A percentile compares a stretch with the other conserved stretches of the same genome.
phyloP scores from a whole-genome alignment of 2,113 vertebrate genomes.

The Charina bottae region DNA sequence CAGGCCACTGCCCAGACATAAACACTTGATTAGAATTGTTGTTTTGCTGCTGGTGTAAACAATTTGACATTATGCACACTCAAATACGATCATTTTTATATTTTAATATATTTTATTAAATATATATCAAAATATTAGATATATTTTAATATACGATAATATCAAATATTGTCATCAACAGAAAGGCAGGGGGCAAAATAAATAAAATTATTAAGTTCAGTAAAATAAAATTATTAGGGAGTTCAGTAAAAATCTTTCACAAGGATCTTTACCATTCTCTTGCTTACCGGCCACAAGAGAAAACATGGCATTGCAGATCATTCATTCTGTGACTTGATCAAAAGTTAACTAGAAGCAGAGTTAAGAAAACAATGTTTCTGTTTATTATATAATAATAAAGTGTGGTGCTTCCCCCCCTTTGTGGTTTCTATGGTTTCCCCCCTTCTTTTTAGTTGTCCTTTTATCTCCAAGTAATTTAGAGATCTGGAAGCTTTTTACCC shows the following conservation, averaged over 20 bases:
- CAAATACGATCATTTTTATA: background rate
- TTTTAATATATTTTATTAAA: background rate
- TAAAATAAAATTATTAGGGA: background rate
- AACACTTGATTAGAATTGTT: background rate
- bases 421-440: background rate
- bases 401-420: background rate
- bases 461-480: background rate
- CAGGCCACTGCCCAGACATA: background rate
- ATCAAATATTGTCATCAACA: background rate
- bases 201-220: background rate
- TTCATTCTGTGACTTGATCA: constrained; percentile 13
- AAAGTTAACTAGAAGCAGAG: constrained; percentile 7
- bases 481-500: background rate
- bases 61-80: background rate
- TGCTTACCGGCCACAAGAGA: background rate
- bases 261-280: background rate
- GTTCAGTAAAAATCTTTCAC: background rate
- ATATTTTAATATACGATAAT: background rate
- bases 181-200: background rate
- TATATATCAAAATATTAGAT: too few species aligned
- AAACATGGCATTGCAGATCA: background rate
- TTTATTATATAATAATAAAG: constrained; percentile 24
- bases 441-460: background rate
- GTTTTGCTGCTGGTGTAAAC: background rate
- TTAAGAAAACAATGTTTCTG: constrained; percentile 27